phyloP scores from a whole-genome alignment of 2,888 invertebrate genomes.

The Phaonia tiefii region DNA sequence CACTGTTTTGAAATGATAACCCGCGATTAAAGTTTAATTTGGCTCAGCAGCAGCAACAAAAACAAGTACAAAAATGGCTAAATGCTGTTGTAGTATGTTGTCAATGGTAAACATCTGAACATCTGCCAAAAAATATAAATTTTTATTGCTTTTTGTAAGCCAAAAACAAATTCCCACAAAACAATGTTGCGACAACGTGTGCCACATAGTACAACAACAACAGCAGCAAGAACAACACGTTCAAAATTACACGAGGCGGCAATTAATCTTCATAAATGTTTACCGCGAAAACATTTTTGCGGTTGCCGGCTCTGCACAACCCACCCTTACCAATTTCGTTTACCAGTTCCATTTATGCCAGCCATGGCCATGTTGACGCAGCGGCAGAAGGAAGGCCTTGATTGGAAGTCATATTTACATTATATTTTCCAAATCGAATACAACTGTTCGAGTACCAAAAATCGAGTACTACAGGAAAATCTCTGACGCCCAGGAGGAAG shows the following conservation, averaged over 20 bases:
- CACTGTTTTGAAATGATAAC: constrained; percentile 6
- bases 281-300: constrained; percentile 70
- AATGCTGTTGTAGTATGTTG: constrained; percentile 29
- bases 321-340: neutral
- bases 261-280: constrained; percentile 71
- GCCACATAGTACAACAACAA: constrained; percentile 10
- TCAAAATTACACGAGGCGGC: constrained; percentile 66
- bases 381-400: too few relatives aligned
- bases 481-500: too few relatives aligned
- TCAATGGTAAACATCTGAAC: constrained; percentile 63
- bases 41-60: constrained; percentile 39
- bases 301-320: constrained; percentile 61
- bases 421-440: too few relatives aligned
- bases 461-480: too few relatives aligned
- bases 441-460: too few relatives aligned
- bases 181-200: constrained; percentile 67
- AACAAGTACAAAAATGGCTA: constrained; percentile 16
- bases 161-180: constrained; percentile 66
- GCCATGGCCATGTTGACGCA: constrained; percentile 36
- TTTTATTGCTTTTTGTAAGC: constrained; percentile 64
- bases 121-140: constrained; percentile 61
- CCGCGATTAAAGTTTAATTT: constrained; percentile 32
- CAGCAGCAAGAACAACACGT: constrained; percentile 53
- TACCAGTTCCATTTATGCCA: constrained; percentile 41
- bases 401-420: too few relatives aligned